Conservation (phyloP, 2,888 invertebrate species). For the Noctua janthina region DNA sequence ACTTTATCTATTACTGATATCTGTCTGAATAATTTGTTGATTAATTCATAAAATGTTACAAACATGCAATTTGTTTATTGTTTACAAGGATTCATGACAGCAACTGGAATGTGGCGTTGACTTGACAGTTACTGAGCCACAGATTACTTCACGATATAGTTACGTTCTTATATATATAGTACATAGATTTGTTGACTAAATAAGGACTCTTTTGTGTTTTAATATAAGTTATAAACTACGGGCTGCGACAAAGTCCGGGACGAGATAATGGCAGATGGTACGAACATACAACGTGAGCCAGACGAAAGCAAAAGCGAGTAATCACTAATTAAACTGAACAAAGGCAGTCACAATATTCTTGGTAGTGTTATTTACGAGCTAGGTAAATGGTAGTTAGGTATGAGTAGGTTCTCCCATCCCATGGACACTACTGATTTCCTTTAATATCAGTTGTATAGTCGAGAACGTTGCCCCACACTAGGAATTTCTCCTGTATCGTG, state of each 20-base stretch:
- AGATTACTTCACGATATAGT: background rate
- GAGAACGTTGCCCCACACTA: too few species aligned
- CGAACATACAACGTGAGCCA: background rate
- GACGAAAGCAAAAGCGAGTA: background rate
- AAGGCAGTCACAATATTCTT: background rate
- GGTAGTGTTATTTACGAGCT: too few species aligned
- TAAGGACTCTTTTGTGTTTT: background rate
- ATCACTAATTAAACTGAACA: background rate
- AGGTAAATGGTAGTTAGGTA: too few species aligned
- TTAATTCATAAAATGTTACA: conserved; percentile 47
- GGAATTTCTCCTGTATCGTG: too few species aligned
- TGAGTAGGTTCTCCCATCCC: too few species aligned
- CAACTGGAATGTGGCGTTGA: conserved; percentile 14
- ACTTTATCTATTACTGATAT: background rate
- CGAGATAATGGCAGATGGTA: background rate
- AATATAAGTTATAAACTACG: background rate
- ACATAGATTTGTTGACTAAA: background rate
- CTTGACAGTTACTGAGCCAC: conserved; percentile 30
- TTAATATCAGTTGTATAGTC: background rate
- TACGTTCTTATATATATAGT: background rate
- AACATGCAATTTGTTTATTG: conserved; percentile 50
- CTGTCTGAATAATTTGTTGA: background rate
- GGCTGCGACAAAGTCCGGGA: background rate
- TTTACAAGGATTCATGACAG: conserved; percentile 21
- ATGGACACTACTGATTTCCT: background rate